Evolutionary conservation across 2,888 invertebrate species (phyloP).

Genomic region (Drosophila neutralis): DNA sequence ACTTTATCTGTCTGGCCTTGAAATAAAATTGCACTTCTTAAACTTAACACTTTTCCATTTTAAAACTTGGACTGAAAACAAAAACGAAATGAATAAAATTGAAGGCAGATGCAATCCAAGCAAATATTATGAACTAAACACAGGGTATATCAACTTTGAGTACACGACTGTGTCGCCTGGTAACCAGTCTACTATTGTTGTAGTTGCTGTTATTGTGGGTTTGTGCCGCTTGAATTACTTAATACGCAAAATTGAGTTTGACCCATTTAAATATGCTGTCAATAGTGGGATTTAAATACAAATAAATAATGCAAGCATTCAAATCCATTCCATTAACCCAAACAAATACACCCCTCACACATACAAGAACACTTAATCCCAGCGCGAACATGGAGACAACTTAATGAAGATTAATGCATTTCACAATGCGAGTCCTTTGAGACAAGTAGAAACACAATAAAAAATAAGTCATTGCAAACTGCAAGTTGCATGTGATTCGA

Average conservation of each 20-base stretch:
- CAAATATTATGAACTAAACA: neutral
- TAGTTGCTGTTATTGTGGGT: constrained; percentile 22
- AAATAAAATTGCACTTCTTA: neutral
- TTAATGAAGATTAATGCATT: constrained; percentile 68
- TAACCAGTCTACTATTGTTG: neutral
- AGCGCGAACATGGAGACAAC: constrained; percentile 42
- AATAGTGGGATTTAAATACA: constrained; percentile 7
- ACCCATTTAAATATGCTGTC: constrained; percentile 6
- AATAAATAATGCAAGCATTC: constrained; percentile 30
- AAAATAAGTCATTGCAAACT: constrained; percentile 18
- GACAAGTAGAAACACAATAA: constrained; percentile 40
- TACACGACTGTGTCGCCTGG: neutral
- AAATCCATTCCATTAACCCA: neutral
- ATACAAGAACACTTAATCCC: constrained; percentile 31
- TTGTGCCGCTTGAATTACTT: constrained; percentile 40
- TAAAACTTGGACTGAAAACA: neutral
- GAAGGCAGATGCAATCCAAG: neutral
- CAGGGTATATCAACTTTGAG: constrained; percentile 6
- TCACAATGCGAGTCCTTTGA: constrained; percentile 17
- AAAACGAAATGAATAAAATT: neutral
- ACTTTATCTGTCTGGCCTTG: neutral
- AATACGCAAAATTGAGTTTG: constrained; percentile 46
- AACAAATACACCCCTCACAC: neutral
- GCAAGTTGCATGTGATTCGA: constrained; percentile 45
- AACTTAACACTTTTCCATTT: neutral